Evolutionary conservation across 2,888 invertebrate species (phyloP).

Genomic region (Cenopis cana): DNA sequence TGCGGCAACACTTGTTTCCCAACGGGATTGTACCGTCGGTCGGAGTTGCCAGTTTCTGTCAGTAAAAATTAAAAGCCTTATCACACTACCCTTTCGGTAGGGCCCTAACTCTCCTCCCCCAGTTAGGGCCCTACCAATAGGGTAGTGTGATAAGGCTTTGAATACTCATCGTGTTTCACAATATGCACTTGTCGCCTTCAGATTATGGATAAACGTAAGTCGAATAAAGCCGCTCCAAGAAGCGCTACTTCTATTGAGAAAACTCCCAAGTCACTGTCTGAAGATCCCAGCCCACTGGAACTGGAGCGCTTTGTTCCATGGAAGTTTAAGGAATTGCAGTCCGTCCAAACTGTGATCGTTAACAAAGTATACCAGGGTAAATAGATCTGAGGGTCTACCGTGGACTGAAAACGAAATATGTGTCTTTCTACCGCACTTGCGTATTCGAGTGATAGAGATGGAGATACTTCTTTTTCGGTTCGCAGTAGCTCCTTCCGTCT

Average conservation of each 20-base stretch:
- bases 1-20: not conserved
- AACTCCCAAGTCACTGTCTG: slow-evolving; percentile 20
- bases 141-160: too few species aligned
- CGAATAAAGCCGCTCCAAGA: not conserved
- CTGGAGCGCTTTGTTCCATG: slow-evolving; percentile 67
- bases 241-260: not conserved
- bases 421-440: too few species aligned
- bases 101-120: too few species aligned
- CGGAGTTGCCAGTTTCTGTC: not conserved
- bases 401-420: too few species aligned
- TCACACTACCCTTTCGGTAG: too few species aligned
- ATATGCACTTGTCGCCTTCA: not conserved
- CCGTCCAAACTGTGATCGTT: slow-evolving; percentile 51
- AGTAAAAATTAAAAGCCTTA: not conserved
- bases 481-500: too few species aligned
- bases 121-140: too few species aligned
- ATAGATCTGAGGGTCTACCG: slow-evolving; percentile 8
- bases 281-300: slow-evolving; percentile 56
- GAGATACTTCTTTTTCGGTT: too few species aligned
- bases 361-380: slow-evolving; percentile 52
- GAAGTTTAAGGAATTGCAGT: slow-evolving; percentile 56
- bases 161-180: not conserved
- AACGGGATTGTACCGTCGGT: not conserved
- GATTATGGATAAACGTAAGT: not conserved
- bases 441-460: too few species aligned